Evolutionary conservation across 2,113 vertebrate genomes (phyloP).

Genomic region (Ctenodactylus gundi): DNA sequence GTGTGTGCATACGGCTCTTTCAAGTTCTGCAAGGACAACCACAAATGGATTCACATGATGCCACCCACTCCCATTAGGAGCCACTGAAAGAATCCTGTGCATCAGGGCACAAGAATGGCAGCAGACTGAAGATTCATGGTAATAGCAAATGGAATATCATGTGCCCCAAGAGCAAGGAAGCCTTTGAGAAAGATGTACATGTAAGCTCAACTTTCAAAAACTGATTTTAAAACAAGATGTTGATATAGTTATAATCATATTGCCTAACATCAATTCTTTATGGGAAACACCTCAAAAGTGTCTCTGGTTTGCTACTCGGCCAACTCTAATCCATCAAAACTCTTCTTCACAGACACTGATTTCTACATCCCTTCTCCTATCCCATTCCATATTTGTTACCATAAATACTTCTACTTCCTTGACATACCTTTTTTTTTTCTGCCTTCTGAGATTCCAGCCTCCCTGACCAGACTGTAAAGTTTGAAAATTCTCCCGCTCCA

Average conservation of each 20-base stretch:
- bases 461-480: neutral
- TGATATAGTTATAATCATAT: neutral
- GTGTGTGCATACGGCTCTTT: neutral
- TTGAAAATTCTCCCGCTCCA: neutral
- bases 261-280: neutral
- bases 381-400: neutral
- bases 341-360: neutral
- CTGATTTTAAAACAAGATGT: neutral
- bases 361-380: neutral
- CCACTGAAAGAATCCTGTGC: neutral
- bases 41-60: neutral
- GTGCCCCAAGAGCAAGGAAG: neutral
- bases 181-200: neutral
- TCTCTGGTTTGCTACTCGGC: neutral
- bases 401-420: neutral
- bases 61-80: neutral
- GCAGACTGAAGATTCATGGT: too few species aligned
- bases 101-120: too few species aligned
- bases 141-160: too few species aligned
- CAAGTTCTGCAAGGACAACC: neutral
- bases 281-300: neutral
- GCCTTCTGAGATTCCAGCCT: neutral
- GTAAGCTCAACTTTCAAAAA: neutral
- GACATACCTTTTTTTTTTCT: neutral
- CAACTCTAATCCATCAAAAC: neutral